Percentiles rank a stretch among this genome's conserved stretches.
Conservation (phyloP, 1,140 invertebrate genomes). For the Oedothorax gibbosus region DNA sequence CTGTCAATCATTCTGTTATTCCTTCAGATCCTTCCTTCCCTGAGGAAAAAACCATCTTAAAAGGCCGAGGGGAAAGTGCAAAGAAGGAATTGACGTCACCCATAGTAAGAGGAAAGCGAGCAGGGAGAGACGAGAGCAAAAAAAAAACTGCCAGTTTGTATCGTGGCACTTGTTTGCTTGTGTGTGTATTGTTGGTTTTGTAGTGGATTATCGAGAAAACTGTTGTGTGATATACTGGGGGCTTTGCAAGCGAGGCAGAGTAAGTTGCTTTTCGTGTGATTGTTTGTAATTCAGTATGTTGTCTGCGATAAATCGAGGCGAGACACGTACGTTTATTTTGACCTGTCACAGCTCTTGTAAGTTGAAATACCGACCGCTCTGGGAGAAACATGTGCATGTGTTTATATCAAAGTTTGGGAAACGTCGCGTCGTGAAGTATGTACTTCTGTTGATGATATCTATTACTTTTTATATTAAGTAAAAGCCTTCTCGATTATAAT, state of each 20-base stretch:
- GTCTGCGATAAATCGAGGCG: neutral
- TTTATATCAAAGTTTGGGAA: no score
- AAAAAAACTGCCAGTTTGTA: constrained; percentile 43
- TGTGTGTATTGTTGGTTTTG: neutral
- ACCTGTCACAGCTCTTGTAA: constrained; percentile 8
- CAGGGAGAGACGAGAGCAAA: constrained; percentile 50
- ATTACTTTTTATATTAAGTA: no score
- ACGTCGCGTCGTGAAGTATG: no score
- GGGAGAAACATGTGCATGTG: no score
- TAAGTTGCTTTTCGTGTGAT: constrained; percentile 5
- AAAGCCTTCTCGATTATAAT: no score
- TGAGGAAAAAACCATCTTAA: constrained; percentile 15
- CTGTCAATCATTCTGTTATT: constrained; percentile 37
- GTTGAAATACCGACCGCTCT: neutral
- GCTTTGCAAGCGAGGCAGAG: neutral
- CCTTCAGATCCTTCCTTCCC: constrained; percentile 3
- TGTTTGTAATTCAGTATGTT: neutral
- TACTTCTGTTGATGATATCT: no score
- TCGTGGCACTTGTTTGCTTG: constrained; percentile 5
- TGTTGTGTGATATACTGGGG: constrained; percentile 27
- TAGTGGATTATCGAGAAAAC: neutral
- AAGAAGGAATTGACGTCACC: constrained; percentile 35
- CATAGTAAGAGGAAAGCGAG: constrained; percentile 39
- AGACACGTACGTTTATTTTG: neutral
- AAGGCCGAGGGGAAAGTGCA: neutral